Base-by-base conservation (phyloP, 2,888 invertebrate genomes). In the Trimorus sp. region DNA sequence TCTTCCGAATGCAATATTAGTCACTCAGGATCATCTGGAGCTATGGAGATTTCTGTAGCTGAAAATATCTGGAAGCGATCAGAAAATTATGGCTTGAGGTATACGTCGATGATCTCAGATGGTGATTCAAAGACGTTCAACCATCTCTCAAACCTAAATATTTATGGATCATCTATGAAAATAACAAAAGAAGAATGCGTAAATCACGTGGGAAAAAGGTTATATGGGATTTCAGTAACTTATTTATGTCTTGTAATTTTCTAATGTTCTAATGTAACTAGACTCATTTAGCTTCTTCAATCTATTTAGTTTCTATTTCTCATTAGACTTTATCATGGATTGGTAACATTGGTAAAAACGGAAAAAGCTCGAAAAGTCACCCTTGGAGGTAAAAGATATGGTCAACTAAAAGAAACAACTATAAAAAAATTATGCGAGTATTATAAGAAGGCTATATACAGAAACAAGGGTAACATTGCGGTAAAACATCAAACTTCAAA, bases 111-210 rank as follows among this genome's bases (percentile, higher is more conserved):
- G 56, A 36, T 79, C 1, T 82, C 78, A n/a, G 80, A 80, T 68
- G 78, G 80, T 0, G 78, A 82, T 54, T 62, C 76, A 37, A 79
- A 80, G 53, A 73, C 84, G 0, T 83, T 58, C 16, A 69, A 75
- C 45, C 68, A 83, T 37, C 58, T 84, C 7, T 37, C 54, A n/a
- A 54, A 26, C 1, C 36, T 84, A 40, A 58, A 81, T 26, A 71
- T 80, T 11, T 83, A 81, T 51, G 80, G 84, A 36, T 11, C 51
- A 16, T 38, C 78, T 8, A 12, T 59, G 37, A 16, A 75, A 9
- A 70, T 82, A 59, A 42, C 16, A 14, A 84, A 82, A 51, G 73
- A 79, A 76, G 80, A 84, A 59, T 84, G 79, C 48, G 62, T 84
- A 2, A 81, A 83, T 76, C 82, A 84, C 70, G 78, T 77, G 12